Evolutionary conservation across 2,797 vertebrate genomes (phyloP), one percentile per base, ranked within the genome.

Genomic region (Alosa sapidissima): DNA sequence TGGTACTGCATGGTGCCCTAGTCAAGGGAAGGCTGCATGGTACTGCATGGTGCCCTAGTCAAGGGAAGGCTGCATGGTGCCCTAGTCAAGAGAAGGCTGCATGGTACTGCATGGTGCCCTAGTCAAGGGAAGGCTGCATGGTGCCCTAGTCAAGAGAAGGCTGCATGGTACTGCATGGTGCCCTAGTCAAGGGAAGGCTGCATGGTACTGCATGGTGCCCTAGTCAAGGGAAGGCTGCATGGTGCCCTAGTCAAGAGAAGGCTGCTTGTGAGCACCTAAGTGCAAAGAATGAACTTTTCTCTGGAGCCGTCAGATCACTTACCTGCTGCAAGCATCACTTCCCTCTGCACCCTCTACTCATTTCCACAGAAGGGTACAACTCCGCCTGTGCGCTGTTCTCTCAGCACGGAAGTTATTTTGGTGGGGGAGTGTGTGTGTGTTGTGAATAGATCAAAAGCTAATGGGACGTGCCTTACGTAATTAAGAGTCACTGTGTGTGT

Each of bases 391-490:
- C 33, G 2, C 24, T 5, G 68, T 45, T 14, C 33, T 41, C 68
- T 41, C 68, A 41, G 36, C 13, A 91, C 92, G 90, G 89, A 91
- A 91, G 93, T 93, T 94, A 91, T 94, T 94, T 94, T 91, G 93
- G 93, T 94, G 87, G 91, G 92, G 92, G 91, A 68, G 92, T 88
- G 91, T 92, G 91, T 58, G 51, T 52, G 11, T 52, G 51, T 41
- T 51, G 33, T 52, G 14, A 92, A 93, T 92, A 95, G 94, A 95
- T 95, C 93, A 95, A 95, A 95, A 93, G 88, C 82, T 91, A 95
- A 94, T 95, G 91, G 94, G 92, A 92, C 89, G 93, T 94, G 94
- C 95, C 94, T 95, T 95, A 91, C 91, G 92, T 94, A 95, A 95
- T 95, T 94, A 95, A 93, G 92, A 90, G 91, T 93, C 94, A 95